Conservation (phyloP, 2,888 invertebrate genomes). For the Oxytorus armatus region DNA sequence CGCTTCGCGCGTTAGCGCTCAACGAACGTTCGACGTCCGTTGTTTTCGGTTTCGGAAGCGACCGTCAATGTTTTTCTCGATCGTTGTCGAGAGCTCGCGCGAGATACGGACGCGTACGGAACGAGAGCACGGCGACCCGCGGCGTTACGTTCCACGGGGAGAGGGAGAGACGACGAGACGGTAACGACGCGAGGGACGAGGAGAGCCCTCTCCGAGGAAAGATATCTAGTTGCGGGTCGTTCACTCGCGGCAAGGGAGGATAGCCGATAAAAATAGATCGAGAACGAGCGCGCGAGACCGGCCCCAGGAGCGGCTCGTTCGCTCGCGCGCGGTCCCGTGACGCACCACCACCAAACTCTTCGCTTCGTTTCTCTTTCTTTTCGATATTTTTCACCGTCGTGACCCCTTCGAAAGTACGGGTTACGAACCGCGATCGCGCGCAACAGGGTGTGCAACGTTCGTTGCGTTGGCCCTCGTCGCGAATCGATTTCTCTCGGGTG, state of each 20-base stretch:
- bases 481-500: too few relatives aligned
- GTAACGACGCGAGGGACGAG: conserved; percentile 44
- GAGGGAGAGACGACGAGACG: conserved; percentile 53
- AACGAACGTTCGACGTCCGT: too few relatives aligned
- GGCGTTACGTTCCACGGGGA: conserved; percentile 45
- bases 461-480: conserved; percentile 1
- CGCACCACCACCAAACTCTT: conserved; percentile 66
- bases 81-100: too few relatives aligned
- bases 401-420: conserved; percentile 9
- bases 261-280: conserved; percentile 82
- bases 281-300: conserved; percentile 71
- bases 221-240: conserved; percentile 84
- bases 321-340: conserved; percentile 74
- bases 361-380: conserved; percentile 51
- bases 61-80: too few relatives aligned
- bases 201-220: conserved; percentile 70
- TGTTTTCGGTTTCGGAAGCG: too few relatives aligned
- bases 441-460: neutral
- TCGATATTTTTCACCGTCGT: conserved; percentile 30
- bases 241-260: conserved; percentile 82
- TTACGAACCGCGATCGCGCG: neutral
- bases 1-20: too few relatives aligned
- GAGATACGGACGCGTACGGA: neutral
- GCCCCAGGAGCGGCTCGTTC: conserved; percentile 75
- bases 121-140: conserved; percentile 32